Evolutionary conservation across 2,797 vertebrate species (phyloP).

Genomic region (Lophotriccus pileatus): DNA sequence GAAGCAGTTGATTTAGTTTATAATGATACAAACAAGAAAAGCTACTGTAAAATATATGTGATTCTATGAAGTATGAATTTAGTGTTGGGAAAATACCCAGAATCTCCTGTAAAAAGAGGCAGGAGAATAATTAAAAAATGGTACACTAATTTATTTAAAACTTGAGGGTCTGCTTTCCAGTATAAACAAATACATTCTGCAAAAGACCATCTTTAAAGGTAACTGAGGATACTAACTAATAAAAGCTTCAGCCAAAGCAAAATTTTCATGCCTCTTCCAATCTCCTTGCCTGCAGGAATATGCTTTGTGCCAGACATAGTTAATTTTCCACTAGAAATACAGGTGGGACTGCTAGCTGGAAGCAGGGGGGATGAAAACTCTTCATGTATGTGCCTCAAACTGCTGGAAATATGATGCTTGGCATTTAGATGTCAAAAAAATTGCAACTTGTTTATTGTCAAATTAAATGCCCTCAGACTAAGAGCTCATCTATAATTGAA

Average conservation of each 20-base stretch:
- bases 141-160: neutral
- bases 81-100: neutral
- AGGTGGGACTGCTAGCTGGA: neutral
- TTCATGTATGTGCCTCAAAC: neutral
- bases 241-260: conserved; percentile 18
- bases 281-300: conserved; percentile 26
- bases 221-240: neutral
- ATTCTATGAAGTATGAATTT: neutral
- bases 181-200: neutral
- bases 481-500: conserved; percentile 33
- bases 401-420: neutral
- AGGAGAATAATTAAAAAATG: neutral
- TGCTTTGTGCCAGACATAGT: conserved; percentile 24
- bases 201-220: neutral
- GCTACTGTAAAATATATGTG: neutral
- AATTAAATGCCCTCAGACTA: conserved; percentile 7
- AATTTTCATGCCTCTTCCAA: neutral
- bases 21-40: neutral
- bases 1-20: conserved; percentile 9
- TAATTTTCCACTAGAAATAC: conserved; percentile 42
- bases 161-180: neutral
- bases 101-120: neutral
- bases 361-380: neutral
- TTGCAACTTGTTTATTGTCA: conserved; percentile 3
- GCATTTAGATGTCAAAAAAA: conserved; percentile 26